Evolutionary conservation across 2,113 vertebrate species (phyloP), one percentile per base, ranked within the genome.

Genomic region (Mustela lutreola): DNA sequence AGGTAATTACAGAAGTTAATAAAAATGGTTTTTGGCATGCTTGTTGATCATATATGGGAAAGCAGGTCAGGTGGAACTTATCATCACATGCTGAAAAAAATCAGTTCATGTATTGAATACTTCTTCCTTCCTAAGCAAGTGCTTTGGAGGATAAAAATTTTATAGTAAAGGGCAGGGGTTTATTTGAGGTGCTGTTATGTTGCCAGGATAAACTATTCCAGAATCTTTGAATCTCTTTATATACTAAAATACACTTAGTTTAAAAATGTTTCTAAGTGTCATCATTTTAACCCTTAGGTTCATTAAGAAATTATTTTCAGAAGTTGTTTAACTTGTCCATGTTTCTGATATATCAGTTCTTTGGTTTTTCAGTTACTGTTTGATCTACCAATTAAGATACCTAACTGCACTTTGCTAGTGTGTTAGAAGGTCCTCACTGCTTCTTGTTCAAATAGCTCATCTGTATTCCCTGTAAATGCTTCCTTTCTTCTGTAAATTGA

Each of bases 401-500:
- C n/a, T 36, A 53, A 42, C 9, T 86, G 84, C 50, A 76, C 16
- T 96, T 97, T 90, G 18, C 56, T 28, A 24, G 28, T 82, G 19
- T 90, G 73, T 63, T 83, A 82, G 53, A 96, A 93, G 83, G 80
- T 96, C 87, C 75, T 14, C 14, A 7, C 12, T 42, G 39, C 33
- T 96, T 85, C 76, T 31, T 96, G 70, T 76, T 84, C 33, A 91
- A 50, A 95, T 36, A 84, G 36, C 45, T 84, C 70, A 48, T 63
- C 39, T 65, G 28, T 90, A 50, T 94, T 97, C 42, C 48, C 67
- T 67, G 50, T 94, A 95, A 94, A 94, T 56, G 5, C 28, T 85
- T 91, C 11, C 76, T 92, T 95, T 96, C 36, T 88, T 92, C 92
- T 95, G 84, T n/a, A 95, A 94, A 92, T 94, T 96, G 94, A 92